Base-by-base conservation (phyloP, 92 coral and sea anemone genomes). In the Muricea muricata region DNA sequence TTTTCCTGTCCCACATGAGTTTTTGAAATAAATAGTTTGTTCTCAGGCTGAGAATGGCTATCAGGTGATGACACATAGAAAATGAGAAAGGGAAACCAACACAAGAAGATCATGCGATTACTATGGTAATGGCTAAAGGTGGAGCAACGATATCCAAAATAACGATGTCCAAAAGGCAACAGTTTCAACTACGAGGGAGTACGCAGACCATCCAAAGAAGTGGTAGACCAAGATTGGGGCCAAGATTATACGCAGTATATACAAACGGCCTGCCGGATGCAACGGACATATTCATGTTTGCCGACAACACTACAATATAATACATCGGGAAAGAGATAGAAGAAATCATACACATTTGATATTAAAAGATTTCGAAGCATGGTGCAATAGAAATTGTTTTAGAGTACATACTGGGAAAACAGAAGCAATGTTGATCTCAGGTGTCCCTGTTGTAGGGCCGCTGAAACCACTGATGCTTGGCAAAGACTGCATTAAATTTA, bases 381-480 rank as follows among this genome's bases (percentile, higher is more conserved):
- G 84, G 89, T 85, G 89, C 47, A 48, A n/a, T 23, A 39, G 37
- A 21, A 73, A 58, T n/a, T 29, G 57, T 48, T 60, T 56, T 21
- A 82, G 79, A 34, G 66, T 69, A 14, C 79, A 82, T 66, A 66
- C 78, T 67, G 87, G 80, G 18, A 83, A 69, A 73, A 83, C 87
- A 18, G 61, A 55, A 41, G 87, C 87, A 54, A 83, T 83, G 87
- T 11, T 73, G 56, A 83, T 83, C 14, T 71, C 81, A 31, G 54
- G 55, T 56, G 69, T 39, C 60, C 57, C 87, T 21, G 71, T 83
- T 54, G 73, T 71, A 48, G 87, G 87, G 26, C 87, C 87, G 29
- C 26, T 72, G 73, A 83, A 58, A 83, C 87, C 87, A 70, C 24
- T 83, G 20, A 20, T 39, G 21, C 50, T 72, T 30, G 82, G 75